A percentile compares a stretch with the other conserved stretches of the same genome.
phyloP scores from a whole-genome alignment of 2,888 invertebrate genomes.

The Clistopyga incitator region DNA sequence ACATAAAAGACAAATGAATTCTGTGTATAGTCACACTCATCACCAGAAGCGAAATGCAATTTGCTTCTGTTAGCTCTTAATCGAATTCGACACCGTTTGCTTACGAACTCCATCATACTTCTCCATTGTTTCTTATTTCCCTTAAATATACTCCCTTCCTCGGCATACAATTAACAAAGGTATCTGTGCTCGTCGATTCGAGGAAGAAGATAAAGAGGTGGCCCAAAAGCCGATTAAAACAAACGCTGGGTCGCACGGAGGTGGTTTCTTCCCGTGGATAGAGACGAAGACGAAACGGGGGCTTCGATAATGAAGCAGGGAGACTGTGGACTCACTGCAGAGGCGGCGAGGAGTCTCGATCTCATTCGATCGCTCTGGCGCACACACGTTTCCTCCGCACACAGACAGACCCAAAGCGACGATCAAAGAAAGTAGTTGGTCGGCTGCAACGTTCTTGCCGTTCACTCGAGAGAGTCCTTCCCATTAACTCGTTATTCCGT shows the following conservation, averaged over 20 bases:
- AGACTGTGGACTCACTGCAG: slow-evolving; percentile 9
- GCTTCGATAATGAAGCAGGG: slow-evolving; percentile 21
- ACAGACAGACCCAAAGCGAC: slow-evolving; percentile 13
- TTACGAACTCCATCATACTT: background rate
- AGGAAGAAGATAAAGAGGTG: background rate
- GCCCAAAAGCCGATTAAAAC: slow-evolving; percentile 43
- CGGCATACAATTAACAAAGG: slow-evolving; percentile 19
- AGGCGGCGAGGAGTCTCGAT: slow-evolving; percentile 17
- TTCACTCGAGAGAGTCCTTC: slow-evolving; percentile 6
- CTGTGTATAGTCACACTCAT: too few species aligned
- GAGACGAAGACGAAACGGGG: slow-evolving; percentile 10
- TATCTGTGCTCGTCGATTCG: slow-evolving; percentile 8
- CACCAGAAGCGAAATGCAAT: slow-evolving; percentile 2
- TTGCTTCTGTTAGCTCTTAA: slow-evolving; percentile 28
- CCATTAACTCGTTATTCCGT: slow-evolving; percentile 44
- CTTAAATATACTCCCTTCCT: background rate
- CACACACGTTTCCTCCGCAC: background rate
- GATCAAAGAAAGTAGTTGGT: slow-evolving; percentile 35
- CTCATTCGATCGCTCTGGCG: background rate
- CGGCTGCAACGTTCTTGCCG: background rate
- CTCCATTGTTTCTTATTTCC: background rate
- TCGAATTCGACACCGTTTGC: slow-evolving; percentile 13
- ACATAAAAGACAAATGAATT: too few species aligned
- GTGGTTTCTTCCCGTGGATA: slow-evolving; percentile 2
- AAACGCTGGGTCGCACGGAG: background rate